phyloP scores from a whole-genome alignment of 2,113 vertebrate species.

The Gracilinanus agilis region DNA sequence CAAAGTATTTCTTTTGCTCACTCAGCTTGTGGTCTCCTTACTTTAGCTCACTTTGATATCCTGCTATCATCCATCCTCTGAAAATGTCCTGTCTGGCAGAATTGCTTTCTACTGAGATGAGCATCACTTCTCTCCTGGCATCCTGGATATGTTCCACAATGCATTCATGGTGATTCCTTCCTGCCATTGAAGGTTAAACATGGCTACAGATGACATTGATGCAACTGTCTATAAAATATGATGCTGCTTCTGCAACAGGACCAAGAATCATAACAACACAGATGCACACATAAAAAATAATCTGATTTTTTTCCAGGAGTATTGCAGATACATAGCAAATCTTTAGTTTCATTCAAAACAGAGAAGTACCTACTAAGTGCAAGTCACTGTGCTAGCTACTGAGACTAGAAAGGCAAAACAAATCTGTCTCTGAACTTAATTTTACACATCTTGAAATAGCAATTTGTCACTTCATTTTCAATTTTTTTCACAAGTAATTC shows the following conservation, averaged over 20 bases:
- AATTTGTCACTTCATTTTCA: background rate
- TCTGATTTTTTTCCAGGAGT: background rate
- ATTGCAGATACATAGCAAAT: background rate
- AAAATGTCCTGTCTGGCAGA: constrained; percentile 1
- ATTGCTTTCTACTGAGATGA: constrained; percentile 3
- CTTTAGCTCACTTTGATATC: background rate
- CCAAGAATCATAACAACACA: background rate
- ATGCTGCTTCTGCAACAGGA: background rate
- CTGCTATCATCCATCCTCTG: constrained; percentile 7
- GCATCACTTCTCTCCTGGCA: constrained; percentile 3
- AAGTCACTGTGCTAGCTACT: background rate
- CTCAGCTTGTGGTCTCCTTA: constrained; percentile 3
- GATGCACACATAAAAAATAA: background rate
- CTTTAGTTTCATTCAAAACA: background rate
- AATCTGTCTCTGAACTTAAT: background rate
- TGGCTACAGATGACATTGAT: background rate
- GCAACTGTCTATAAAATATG: background rate
- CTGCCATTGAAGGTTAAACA: background rate
- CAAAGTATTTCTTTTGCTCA: background rate
- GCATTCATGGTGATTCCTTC: background rate
- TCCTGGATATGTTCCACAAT: background rate
- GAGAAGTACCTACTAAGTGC: background rate
- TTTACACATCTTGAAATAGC: background rate
- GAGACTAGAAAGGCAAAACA: background rate
- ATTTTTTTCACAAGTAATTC: background rate